Evolutionary conservation across 2,797 vertebrate species (phyloP).

Genomic region (Paratrypauchen microcephalus): DNA sequence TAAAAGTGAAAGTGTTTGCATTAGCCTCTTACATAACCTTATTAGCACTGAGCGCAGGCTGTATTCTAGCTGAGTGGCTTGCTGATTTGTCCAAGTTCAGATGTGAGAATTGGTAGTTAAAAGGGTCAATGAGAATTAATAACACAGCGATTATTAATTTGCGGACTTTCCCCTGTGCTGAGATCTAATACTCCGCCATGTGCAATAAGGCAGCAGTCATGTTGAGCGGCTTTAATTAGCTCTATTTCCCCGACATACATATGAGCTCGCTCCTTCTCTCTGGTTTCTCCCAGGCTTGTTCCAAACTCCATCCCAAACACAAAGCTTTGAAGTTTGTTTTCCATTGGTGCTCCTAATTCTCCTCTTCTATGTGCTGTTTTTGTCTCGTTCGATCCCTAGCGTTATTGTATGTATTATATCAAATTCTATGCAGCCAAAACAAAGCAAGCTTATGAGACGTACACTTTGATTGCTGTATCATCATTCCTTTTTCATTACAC

Average conservation of each 20-base stretch:
- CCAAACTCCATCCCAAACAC: constrained; percentile 18
- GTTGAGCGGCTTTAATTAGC: constrained; percentile 39
- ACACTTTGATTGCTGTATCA: constrained; percentile 17
- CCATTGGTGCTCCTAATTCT: constrained; percentile 6
- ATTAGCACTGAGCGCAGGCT: not conserved
- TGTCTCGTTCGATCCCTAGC: constrained; percentile 13
- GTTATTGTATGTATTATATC: constrained; percentile 9
- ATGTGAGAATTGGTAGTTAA: not conserved
- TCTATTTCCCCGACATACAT: constrained; percentile 24
- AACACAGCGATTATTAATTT: constrained; percentile 16
- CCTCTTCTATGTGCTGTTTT: not conserved
- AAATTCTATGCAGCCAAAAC: constrained; percentile 9
- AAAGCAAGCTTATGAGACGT: constrained; percentile 5
- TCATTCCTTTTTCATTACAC: constrained; percentile 25
- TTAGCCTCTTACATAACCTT: not conserved
- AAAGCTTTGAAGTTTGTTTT: constrained; percentile 34
- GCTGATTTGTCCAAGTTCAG: constrained; percentile 5
- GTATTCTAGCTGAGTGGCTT: not conserved
- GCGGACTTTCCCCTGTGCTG: constrained; percentile 11
- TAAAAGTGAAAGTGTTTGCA: not conserved
- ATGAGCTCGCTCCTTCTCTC: constrained; percentile 12
- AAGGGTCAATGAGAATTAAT: constrained; percentile 10
- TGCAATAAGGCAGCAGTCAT: not conserved
- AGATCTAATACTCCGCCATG: constrained; percentile 5
- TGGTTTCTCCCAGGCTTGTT: constrained; percentile 18